Base-by-base conservation (phyloP, 2,113 vertebrate genomes). In the Willisornis vidua region DNA sequence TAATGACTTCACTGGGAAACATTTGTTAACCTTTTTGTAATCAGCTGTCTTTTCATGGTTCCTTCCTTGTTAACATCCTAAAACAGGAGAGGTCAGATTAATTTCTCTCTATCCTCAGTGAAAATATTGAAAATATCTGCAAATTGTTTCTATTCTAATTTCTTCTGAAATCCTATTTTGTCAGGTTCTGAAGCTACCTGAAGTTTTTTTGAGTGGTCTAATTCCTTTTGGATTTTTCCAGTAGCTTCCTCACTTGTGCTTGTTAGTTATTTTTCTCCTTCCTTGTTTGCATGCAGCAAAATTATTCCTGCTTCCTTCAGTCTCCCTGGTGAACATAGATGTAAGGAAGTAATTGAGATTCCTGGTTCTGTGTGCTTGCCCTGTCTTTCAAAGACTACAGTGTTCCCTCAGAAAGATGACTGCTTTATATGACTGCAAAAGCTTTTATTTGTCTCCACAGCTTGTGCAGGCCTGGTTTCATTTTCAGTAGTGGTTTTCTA, bases 391-490 rank as follows among this genome's bases (percentile, higher is more conserved):
- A 94, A 90, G 67, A n/a, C 52, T 76, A 41, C 24, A 25, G 15
- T 45, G 29, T 49, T 86, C 66, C 1, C 48, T 67, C 72, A 49
- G 28, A 49, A 92, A 89, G 66, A 87, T 73, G 66, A 70, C 68
- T 89, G 19, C 75, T 96, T 95, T 74, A 67, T 94, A 93, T 84
- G 75, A 72, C 58, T 81, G 81, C 78, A 91, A 96, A 96, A 70
- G 8, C 26, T 93, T 96, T 94, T 93, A 87, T 93, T 90, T 88
- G 19, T 76, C 83, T 93, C 94, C 78, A 35, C 68, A 78, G 71
- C 24, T 87, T 95, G 66, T 49, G 28, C 29, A 72, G 74, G 58
- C 72, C 37, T 76, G 26, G 39, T 85, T 97, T 97, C 39, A 71
- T 96, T 96, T 94, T 65, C 55, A 16, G 54, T 35, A 43, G 41